Evolutionary conservation across 2,797 vertebrate genomes (phyloP).

Genomic region (Catamblyrhynchus diadema): DNA sequence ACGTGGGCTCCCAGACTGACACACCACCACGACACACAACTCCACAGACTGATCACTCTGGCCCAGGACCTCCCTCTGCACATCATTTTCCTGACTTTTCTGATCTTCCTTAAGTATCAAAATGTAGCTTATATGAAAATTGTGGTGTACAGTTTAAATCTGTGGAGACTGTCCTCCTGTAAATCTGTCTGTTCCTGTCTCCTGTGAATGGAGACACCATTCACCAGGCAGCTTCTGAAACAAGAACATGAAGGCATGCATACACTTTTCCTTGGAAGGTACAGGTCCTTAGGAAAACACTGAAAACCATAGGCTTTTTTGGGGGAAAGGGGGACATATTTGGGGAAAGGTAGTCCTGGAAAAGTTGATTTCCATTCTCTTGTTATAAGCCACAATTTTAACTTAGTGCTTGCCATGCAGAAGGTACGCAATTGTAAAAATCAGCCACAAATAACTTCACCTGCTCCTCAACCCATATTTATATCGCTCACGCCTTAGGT

Average conservation of each 20-base stretch:
- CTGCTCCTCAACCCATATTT: background rate
- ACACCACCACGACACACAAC: accelerated
- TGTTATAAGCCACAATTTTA: background rate
- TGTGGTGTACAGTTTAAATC: background rate
- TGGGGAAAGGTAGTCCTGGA: background rate
- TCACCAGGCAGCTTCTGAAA: background rate
- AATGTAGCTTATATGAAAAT: background rate
- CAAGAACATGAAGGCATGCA: accelerated
- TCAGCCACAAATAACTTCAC: background rate
- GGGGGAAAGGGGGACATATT: accelerated
- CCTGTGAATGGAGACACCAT: background rate
- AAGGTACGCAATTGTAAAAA: background rate
- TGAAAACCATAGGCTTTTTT: accelerated
- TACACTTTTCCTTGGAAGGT: background rate
- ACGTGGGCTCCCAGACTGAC: accelerated
- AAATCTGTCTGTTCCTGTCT: background rate
- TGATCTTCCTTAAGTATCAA: background rate
- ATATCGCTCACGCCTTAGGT: background rate
- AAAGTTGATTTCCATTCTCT: background rate
- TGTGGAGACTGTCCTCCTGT: background rate
- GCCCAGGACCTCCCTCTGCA: background rate
- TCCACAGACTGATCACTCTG: background rate
- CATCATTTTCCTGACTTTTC: background rate
- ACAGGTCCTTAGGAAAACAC: background rate
- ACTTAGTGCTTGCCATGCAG: accelerated